These are phyloP conservation scores for Alfaro cultratus DNA, from an alignment of 2,797 vertebrate genomes.

Conservation along the genomic window DNA sequence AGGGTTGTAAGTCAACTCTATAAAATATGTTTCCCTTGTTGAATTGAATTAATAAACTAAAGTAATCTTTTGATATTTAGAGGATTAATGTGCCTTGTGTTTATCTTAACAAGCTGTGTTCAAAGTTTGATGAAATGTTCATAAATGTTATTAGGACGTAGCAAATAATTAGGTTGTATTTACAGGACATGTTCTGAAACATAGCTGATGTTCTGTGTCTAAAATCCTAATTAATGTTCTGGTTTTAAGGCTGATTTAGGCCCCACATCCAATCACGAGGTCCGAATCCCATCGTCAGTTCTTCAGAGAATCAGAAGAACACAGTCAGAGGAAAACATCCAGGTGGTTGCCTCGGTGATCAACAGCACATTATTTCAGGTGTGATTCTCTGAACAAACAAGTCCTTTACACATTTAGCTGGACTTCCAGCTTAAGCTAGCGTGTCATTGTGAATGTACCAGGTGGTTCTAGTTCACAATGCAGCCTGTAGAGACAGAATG, in stretches of 20 bases:
- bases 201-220: neutral
- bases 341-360: constrained; percentile 58
- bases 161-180: neutral
- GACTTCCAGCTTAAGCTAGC: neutral
- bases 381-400: constrained; percentile 4
- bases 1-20: too few relatives aligned
- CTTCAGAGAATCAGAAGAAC: constrained; percentile 28
- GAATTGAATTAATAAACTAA: neutral
- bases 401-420: neutral
- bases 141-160: neutral
- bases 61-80: neutral
- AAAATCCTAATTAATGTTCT: neutral
- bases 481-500: too few relatives aligned
- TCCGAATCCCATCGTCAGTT: constrained; percentile 66
- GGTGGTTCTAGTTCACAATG: too few relatives aligned
- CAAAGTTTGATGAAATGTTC: neutral
- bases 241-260: constrained; percentile 18
- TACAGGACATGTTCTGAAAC: neutral
- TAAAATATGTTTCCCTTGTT: too few relatives aligned
- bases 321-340: neutral
- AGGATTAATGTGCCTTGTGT: neutral
- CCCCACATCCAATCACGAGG: fast-evolving
- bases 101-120: too few relatives aligned
- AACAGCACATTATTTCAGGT: constrained; percentile 70
- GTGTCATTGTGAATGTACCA: too few relatives aligned